Conservation (phyloP, 2,888 invertebrate species). For the Frankliniella intonsa region DNA sequence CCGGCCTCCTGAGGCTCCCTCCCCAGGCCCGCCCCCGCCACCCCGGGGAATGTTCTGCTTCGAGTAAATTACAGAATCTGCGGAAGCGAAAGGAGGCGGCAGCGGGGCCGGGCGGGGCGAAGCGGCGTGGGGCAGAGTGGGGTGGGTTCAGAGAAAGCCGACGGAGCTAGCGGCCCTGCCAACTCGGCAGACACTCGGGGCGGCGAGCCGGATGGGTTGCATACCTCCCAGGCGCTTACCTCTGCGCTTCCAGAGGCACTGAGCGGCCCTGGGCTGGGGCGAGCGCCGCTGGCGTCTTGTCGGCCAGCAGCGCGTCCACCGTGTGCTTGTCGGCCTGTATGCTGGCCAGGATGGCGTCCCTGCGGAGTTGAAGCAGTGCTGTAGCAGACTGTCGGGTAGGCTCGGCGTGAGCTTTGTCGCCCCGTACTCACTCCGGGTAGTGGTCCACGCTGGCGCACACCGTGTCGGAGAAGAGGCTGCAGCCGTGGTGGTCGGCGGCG, state of each 20-base stretch:
- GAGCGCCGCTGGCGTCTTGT: neutral
- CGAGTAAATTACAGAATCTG: slow-evolving; percentile 1
- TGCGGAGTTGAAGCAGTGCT: slow-evolving; percentile 41
- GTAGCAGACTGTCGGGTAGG: too few species aligned
- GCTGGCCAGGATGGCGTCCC: slow-evolving; percentile 64
- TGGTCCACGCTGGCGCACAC: slow-evolving; percentile 68
- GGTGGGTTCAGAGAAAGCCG: neutral
- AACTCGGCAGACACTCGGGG: neutral
- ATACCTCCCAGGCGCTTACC: slow-evolving; percentile 5
- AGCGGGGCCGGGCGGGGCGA: neutral
- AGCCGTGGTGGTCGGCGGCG: slow-evolving; percentile 32
- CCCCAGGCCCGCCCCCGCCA: neutral
- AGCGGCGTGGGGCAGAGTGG: neutral
- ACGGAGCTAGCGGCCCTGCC: neutral
- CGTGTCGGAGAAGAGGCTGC: slow-evolving; percentile 57
- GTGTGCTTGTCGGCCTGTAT: slow-evolving; percentile 44
- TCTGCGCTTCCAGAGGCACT: neutral
- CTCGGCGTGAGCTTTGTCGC: too few species aligned
- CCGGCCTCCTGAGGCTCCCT: neutral
- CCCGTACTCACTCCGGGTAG: slow-evolving; percentile 72
- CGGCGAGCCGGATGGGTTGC: neutral
- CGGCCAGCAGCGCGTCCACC: neutral
- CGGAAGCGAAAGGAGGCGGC: neutral
- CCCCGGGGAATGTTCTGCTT: neutral
- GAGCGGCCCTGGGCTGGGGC: neutral